Evolutionary conservation across 2,113 vertebrate species (phyloP), one percentile per base, ranked within the genome.

Genomic region (Lethenteron camtschaticum): DNA sequence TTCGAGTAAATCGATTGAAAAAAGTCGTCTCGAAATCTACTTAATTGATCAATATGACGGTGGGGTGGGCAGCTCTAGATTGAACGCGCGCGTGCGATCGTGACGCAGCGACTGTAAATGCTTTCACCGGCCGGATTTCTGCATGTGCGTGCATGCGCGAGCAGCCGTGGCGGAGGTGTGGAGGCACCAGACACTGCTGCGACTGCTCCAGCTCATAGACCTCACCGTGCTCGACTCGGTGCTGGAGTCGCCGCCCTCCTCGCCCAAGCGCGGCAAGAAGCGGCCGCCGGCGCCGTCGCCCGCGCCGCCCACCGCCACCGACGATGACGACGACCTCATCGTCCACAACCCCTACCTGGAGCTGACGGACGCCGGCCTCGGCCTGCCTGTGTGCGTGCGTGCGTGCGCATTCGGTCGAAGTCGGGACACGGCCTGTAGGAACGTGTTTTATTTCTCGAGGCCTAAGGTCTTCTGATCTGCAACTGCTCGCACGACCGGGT

Each of bases 311-410:
- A 5, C 41, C 5, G 5, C 41, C 41, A 41, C 41, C 41, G 41
- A 81, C 74, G 73, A 71, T 68, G 77, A 76, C 77, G 77, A 78
- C 9, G 78, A 83, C n/a, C 73, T 89, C 69, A 77, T 89, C 75
- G 83, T 88, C 69, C 79, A 85, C 70, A 90, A 91, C 76, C 86
- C 80, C 16, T 88, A 80, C 69, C 77, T 87, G 75, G 87, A 89
- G 58, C 81, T 85, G 77, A 80, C 85, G 68, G 74, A 87, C 74
- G 77, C 73, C 0, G 41, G 41, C 41, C 41, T 41, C 41, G 6
- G 41, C 41, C 41, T 41, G 41, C 41, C 41, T 41, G 41, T 41
- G 41, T 41, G 6, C 41, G 41, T 41, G 24, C 24, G 24, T 41
- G 41, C 6, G 41, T 41, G 41, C 41, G 41, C 41, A 41, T 41